phyloP scores from a whole-genome alignment of 1,140 invertebrate genomes.

The Calosoma granatense region DNA sequence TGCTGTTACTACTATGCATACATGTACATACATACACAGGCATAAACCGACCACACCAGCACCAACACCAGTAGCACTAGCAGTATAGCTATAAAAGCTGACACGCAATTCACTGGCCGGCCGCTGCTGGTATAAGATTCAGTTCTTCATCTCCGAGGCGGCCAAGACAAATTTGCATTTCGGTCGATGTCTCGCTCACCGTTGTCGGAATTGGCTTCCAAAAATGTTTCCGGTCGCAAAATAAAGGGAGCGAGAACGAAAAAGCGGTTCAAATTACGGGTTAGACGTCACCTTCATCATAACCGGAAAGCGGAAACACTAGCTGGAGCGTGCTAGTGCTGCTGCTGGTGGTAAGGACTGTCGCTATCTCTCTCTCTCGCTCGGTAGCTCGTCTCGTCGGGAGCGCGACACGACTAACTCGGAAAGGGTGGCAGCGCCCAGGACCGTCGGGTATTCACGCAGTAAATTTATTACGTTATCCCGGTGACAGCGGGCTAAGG shows the following conservation, averaged over 20 bases:
- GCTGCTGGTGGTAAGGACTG: no score
- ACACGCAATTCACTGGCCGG: no score
- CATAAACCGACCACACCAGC: no score
- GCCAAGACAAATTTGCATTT: conserved; percentile 3
- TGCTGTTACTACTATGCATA: no score
- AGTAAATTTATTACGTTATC: conserved; percentile 9
- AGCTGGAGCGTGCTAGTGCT: no score
- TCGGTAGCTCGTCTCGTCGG: not conserved
- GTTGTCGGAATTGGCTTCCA: not conserved
- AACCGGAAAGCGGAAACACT: not conserved
- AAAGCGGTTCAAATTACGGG: conserved; percentile 6
- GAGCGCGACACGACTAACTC: not conserved
- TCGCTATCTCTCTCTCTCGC: not conserved
- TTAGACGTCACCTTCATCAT: conserved; percentile 2
- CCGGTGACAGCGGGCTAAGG: conserved; percentile 6
- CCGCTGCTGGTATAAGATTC: no score
- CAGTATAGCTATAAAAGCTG: no score
- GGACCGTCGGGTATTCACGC: conserved; percentile 3
- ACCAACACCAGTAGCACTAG: no score
- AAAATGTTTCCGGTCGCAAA: not conserved
- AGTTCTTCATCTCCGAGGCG: no score
- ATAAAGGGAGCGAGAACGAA: not conserved
- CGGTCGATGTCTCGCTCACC: not conserved
- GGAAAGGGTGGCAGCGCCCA: conserved; percentile 2
- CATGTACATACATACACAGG: no score